Evolutionary conservation across 2,888 invertebrate genomes (phyloP), one percentile per base, ranked within the genome.

Genomic region (Eucriotettix oculatus): DNA sequence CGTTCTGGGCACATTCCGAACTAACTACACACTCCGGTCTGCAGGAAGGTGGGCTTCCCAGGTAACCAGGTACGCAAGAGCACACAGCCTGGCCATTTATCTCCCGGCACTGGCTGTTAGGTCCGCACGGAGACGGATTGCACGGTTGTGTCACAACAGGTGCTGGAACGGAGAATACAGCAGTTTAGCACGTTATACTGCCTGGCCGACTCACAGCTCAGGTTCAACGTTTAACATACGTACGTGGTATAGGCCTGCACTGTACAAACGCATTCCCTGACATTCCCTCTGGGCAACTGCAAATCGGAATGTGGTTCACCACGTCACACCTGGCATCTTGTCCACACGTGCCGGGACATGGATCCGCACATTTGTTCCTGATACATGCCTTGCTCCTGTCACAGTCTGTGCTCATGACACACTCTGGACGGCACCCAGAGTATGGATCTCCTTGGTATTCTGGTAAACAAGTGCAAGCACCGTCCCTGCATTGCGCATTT

Each of bases 361-460:
- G 86, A 71, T 87, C 80, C 5, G 75, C 65, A 68, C 87, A 87
- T 72, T 86, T 85, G 68, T 84, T 83, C 70, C 76, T 75, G 16
- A 83, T 75, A 68, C 86, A 86, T 56, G 84, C 83, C 67, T 78
- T 82, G 65, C 82, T 78, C 68, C 79, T 74, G 41, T 78, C 70
- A 68, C 87, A 87, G 69, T 86, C 85, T 1, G 79, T 75, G 69
- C 80, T 85, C 10, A 84, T 71, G 1, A 85, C 81, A 69, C 86
- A 86, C 74, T 86, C 85, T 16, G 85, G 85, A 65, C 84, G 76
- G 68, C 86, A 86, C 1, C 82, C 82, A 65, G 80, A 71, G 63
- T 81, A 80, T 17, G 87, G 86, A 73, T 87, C 85, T 54, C 89
- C 89, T 61, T 80, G 79, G 69, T 85, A 87, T 66, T 85, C 85